phyloP scores from a whole-genome alignment of 1,140 invertebrate species.

The Aphelenchoides fujianensis region DNA sequence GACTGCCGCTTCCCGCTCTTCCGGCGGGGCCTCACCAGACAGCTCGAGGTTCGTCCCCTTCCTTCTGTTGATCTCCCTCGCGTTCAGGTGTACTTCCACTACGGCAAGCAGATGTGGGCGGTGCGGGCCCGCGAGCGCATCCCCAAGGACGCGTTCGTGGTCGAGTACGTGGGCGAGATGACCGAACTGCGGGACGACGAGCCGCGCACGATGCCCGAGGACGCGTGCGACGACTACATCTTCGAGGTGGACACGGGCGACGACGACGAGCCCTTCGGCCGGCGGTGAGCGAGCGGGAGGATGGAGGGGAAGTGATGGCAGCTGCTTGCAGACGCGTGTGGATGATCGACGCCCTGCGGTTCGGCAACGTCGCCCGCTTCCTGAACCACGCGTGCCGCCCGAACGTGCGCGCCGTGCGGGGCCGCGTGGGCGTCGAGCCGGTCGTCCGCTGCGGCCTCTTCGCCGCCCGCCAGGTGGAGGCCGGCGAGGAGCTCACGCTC shows the following conservation, averaged over 20 bases:
- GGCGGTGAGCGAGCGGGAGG: not conserved
- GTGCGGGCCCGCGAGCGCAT: not conserved
- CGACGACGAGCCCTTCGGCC: not conserved
- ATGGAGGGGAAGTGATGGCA: not conserved
- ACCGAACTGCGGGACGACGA: not conserved
- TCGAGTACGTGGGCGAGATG: not conserved
- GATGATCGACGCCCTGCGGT: not conserved
- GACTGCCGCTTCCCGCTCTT: not conserved
- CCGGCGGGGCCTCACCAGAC: not conserved
- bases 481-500: conserved; percentile 2
- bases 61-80: too few species aligned
- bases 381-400: not conserved
- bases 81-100: not conserved
- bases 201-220: not conserved
- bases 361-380: not conserved
- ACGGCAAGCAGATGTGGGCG: not conserved
- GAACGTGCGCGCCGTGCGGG: not conserved
- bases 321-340: not conserved
- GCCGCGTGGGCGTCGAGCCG: not conserved
- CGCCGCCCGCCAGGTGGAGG: not conserved
- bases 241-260: not conserved
- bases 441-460: not conserved
- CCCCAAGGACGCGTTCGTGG: not conserved
- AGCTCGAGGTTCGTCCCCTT: not conserved
- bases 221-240: not conserved